Evolutionary conservation across 2,113 vertebrate genomes (phyloP), one percentile per base, ranked within the genome.

Genomic region (Tenrec ecaudatus): DNA sequence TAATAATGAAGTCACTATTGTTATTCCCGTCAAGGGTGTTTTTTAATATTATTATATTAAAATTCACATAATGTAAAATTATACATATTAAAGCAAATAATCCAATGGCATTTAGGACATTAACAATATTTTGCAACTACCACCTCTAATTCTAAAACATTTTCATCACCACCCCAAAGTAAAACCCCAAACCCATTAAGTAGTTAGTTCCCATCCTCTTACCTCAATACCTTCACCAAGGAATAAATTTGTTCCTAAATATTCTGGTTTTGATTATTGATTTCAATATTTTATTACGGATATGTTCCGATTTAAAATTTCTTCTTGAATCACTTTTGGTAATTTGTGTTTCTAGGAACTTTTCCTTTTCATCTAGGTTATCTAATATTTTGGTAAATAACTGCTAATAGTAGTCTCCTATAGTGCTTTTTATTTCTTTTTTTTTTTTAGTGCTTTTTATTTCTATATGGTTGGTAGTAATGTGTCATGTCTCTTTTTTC

Each of bases 131-230:
- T 33, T 71, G 16, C 16, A 33, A 71, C 31, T 25, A 33, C 68
- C 31, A 71, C 31, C 4, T n/a, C n/a, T 71, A 71, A 69, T 69
- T 71, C 68, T 4, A 71, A 71, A 33, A 80, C 12, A 33, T 78
- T 91, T 91, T 89, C 82, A 57, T 89, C 62, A 77, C 82, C 47
- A 53, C 31, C 40, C 68, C 38, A 93, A 93, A 93, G 23, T 25
- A 64, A 64, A 64, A 23, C 23, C 25, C 6, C 57, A 11, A 87
- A 19, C 66, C 64, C 10, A 22, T 38, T 77, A 82, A 71, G 47
- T 60, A 86, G 57, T 82, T 78, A 78, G 77, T 83, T 71, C 25
- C 2, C 33, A 73, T 73, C 83, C 19, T 40, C 57, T 29, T 31
- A 7, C 29, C 33, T 6, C 3, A 87, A 22, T 8, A 38, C 82